Base-by-base conservation (phyloP, 2,888 invertebrate genomes). In the Diachrysia chrysitis region DNA sequence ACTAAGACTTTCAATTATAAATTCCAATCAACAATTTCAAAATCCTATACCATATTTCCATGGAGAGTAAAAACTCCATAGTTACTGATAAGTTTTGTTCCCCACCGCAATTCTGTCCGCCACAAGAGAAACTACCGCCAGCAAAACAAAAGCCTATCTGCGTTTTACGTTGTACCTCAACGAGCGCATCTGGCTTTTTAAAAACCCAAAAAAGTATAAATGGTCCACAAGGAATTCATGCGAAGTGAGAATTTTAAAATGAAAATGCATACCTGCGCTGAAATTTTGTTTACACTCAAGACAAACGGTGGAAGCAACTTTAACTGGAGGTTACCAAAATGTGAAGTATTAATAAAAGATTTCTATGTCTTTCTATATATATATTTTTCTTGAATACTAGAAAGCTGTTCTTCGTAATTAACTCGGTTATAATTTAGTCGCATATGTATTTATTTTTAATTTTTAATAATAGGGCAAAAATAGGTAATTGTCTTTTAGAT, bases 231-330 rank as follows among this genome's bases (percentile, higher is more conserved):
- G 29, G 48, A 58, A 66, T 67, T 61, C 73, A 32, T 25, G 53
- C 10, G 46, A 61, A 25, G 58, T 67, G 77, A 0, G 63, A 67
- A 63, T 59, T 70, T 66, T 58, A 46, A 65, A 76, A 68, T 77
- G 54, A 64, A 77, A 77, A 48, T 67, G 63, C 46, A 74, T 74
- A 69, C 56, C 16, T 60, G 46, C 59, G 58, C 21, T 51, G 3
- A 12, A 51, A 51, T 19, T 51, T 19, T 21, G 19, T 51, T 51
- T 51, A 51, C 48, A 12, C 21, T 51, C 19, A 12, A 19, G 19
- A 19, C 19, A 51, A 51, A 51, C 48, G 42, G 4, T 42, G 42
- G n/a, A n/a, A 42, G n/a, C 42, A n/a, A n/a, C n/a, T 42, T 42
- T n/a, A 42, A 42, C n/a, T 42, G 7, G n/a, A 42, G 42, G n/a